Evolutionary conservation across 2,888 invertebrate species (phyloP), one percentile per base, ranked within the genome.

Genomic region (Caenorhabditis becei): DNA sequence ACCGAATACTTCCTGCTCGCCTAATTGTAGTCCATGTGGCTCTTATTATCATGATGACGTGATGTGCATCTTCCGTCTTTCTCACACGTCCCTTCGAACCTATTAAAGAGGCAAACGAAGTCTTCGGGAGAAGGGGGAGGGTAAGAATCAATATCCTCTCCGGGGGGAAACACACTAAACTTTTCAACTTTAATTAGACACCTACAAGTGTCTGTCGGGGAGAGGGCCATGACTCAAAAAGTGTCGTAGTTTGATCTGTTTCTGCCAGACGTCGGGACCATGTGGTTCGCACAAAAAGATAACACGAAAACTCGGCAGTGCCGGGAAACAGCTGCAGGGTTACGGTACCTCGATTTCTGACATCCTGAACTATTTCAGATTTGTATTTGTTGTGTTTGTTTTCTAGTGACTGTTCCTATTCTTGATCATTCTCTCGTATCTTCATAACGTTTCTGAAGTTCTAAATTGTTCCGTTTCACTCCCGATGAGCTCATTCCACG

Each of bases 141-240:
- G 69, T 44, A 62, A 56, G 63, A 72, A 65, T 74, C 72, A 74
- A 74, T 65, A 74, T 74, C 54, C 53, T 54, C 54, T 51, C 41
- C 41, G 41, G 5, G 47, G 53, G 28, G 18, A 72, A 63, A 63
- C 54, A 32, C 26, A 63, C 53, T 54, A 61, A 71, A 71, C 72
- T 74, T 74, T 28, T 74, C 65, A 74, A 74, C 72, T 74, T 74
- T 65, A 74, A 74, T 74, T 74, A 74, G 65, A 74, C 72, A 74
- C 65, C 63, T 65, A 28, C 56, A 70, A 51, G 53, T 26, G 71
- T 71, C 62, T 44, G 54, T 58, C 37, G 47, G 28, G 23, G 35
- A 32, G 44, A n/a, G 11, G 54, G 14, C 41, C 61, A 59, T 62
- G 71, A 71, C 61, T 71, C 71, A 62, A 54, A 53, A 51, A 14